Evolutionary conservation across 2,888 invertebrate species (phyloP).

Genomic region (Reticulitermes lucifugus): DNA sequence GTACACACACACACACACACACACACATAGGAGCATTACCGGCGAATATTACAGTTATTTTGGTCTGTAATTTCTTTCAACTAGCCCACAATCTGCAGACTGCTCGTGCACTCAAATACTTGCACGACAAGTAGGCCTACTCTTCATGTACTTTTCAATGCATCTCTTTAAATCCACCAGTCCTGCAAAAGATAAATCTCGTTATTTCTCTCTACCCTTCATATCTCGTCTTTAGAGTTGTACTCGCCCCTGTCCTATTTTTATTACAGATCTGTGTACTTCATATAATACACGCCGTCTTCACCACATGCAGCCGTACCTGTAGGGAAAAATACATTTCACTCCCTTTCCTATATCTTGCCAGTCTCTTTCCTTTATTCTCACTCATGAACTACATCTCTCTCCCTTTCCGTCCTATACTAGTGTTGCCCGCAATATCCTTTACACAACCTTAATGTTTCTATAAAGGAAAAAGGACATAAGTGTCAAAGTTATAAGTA

Average conservation of each 20-base stretch:
- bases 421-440: neutral
- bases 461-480: neutral
- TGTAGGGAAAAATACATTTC: neutral
- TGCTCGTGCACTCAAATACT: too few species aligned
- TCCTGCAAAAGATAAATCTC: neutral
- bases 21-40: too few species aligned
- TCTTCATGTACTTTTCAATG: neutral
- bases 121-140: neutral
- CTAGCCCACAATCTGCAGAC: too few species aligned
- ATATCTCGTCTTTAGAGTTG: neutral
- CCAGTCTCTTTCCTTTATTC: neutral
- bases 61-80: too few species aligned
- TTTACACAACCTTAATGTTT: neutral
- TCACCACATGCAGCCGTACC: neutral
- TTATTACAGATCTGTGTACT: neutral
- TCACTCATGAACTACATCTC: neutral
- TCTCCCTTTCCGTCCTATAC: neutral
- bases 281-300: neutral
- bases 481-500: neutral
- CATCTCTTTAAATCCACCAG: neutral
- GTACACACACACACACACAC: too few species aligned
- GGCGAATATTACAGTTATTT: too few species aligned
- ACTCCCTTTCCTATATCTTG: neutral
- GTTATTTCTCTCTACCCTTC: neutral
- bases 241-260: neutral